Percentiles rank a stretch among this genome's conserved stretches.
These are phyloP conservation scores for Neodiprion pinetum DNA, from an alignment of 1,140 invertebrate species.

Conservation along the genomic window DNA sequence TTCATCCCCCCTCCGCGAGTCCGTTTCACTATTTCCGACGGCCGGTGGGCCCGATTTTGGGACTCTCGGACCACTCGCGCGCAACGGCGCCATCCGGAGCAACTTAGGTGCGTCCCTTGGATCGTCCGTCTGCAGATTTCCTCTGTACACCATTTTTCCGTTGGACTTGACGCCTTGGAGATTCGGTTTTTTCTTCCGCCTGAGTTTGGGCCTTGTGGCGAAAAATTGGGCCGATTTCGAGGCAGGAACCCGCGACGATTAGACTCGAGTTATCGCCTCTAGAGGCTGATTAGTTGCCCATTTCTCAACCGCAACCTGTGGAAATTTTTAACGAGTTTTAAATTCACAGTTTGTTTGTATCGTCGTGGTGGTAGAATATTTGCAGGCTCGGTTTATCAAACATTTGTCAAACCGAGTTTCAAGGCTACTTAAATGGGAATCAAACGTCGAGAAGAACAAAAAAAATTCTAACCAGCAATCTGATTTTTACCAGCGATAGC, in stretches of 20 bases:
- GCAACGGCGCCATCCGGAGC: slow-evolving; percentile 43
- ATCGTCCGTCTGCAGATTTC: slow-evolving; percentile 47
- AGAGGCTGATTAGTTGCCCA: background rate
- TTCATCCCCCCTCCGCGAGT: slow-evolving; percentile 47
- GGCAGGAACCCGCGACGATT: background rate
- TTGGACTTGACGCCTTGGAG: background rate
- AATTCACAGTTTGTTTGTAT: no score
- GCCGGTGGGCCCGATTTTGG: slow-evolving; percentile 6
- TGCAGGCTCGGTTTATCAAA: no score
- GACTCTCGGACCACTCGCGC: slow-evolving; percentile 31
- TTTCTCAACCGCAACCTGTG: background rate
- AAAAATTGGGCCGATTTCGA: no score
- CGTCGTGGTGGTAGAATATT: no score
- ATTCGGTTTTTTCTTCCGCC: no score
- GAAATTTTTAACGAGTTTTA: background rate
- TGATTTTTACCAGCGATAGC: no score
- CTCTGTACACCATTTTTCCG: slow-evolving; percentile 43
- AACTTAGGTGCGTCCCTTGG: slow-evolving; percentile 42
- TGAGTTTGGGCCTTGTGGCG: no score
- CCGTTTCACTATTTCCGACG: slow-evolving; percentile 38
- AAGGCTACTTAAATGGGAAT: no score
- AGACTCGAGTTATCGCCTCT: background rate
- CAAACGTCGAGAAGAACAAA: no score
- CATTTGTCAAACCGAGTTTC: no score
- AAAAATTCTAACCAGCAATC: no score